Evolutionary conservation across 2,888 invertebrate genomes (phyloP), one percentile per base, ranked within the genome.

Genomic region (Galeruca laticollis): DNA sequence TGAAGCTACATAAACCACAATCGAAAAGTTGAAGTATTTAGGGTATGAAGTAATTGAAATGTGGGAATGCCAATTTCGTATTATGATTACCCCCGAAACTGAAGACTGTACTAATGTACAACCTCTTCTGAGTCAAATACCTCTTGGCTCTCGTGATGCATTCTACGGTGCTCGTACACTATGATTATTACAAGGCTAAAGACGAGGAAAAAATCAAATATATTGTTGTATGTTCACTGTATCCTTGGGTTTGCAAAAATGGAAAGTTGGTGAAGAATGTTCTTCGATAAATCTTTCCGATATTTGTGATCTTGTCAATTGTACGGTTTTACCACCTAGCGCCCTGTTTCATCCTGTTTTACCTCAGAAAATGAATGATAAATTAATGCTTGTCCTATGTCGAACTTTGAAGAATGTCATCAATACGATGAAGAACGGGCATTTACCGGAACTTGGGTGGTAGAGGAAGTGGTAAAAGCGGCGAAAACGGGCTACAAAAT

Each of bases 301-400:
- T 10, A 51, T 61, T 13, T 69, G 71, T n/a, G 73, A 73, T 1
- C 21, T 72, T 5, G 69, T 76, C 15, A 76, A 76, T 66, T 76
- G 77, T 66, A 68, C 56, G 21, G 40, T 76, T 20, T 33, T 77
- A 35, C 75, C 76, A 15, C 76, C 76, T 26, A 56, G 60, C 59
- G 40, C 73, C 56, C 40, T 75, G 5, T 75, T 72, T 60, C 77
- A 78, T 43, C 76, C 76, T 9, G 75, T 77, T 2, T 51, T 76
- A 13, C 69, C 76, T 0, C 18, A 20, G 18, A 75, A 73, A 64
- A 71, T 68, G 54, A 75, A 76, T 51, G 54, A 60, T 21, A 75
- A 74, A 61, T 64, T 84, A n/a, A 77, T 82, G 71, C 85, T 84
- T 75, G 71, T 77, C 1, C 69, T 85, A 3, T 84, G 84, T 76